Percentiles rank a stretch among this genome's conserved stretches.
Evolutionary conservation across 2,113 vertebrate genomes (phyloP).

Genomic region (Ctenomys sociabilis): DNA sequence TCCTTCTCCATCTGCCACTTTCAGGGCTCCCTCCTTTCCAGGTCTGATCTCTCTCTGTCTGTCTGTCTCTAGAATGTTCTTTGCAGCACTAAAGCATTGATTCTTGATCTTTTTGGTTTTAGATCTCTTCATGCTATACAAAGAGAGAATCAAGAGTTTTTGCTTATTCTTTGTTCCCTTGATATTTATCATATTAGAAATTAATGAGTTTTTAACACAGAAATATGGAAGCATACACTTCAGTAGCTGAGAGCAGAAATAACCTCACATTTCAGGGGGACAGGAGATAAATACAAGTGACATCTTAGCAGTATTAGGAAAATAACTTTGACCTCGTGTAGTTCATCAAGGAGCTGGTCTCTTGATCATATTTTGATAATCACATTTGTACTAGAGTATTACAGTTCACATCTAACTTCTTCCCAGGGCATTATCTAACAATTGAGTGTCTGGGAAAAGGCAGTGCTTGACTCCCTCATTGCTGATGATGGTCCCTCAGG

Average conservation of each 20-base stretch:
- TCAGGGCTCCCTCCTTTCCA: not conserved
- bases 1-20: not conserved
- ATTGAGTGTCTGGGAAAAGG: not conserved
- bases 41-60: not conserved
- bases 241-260: not conserved
- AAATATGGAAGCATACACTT: not conserved
- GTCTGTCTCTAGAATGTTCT: conserved; percentile 9
- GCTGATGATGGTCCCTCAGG: not conserved
- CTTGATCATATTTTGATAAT: not conserved
- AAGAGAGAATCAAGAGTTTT: not conserved
- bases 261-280: not conserved
- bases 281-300: not conserved
- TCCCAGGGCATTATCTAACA: not conserved
- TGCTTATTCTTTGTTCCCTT: conserved; percentile 9
- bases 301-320: not conserved
- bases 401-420: not conserved
- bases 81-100: not conserved
- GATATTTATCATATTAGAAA: not conserved
- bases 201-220: not conserved
- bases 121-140: conserved; percentile 12
- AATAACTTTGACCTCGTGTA: not conserved
- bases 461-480: not conserved
- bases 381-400: not conserved
- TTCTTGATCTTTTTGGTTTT: conserved; percentile 6
- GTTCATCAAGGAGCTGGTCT: conserved; percentile 19